Evolutionary conservation across 2,797 vertebrate genomes (phyloP), one percentile per base, ranked within the genome.

Genomic region (Bovichtus diacanthus): DNA sequence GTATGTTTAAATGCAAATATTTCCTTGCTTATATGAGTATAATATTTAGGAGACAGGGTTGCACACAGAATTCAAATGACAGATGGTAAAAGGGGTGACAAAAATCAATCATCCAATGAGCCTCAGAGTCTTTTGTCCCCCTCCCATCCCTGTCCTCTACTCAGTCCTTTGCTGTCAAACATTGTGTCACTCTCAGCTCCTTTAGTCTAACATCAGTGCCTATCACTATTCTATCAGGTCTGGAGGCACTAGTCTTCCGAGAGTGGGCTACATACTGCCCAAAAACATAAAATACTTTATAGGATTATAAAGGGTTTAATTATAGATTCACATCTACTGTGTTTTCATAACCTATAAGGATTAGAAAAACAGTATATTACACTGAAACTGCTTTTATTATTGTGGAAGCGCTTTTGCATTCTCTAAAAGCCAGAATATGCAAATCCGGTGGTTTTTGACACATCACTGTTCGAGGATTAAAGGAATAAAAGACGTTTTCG

Each of bases 21-120:
- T 38, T 59, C 10, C 21, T 21, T 64, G 21, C 3, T 50, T 25
- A 51, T 34, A 11, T 41, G 46, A 76, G 58, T 16, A 39, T 19
- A 0, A 13, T 8, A 38, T 39, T 60, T 29, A 23, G 36, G n/a
- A 46, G 41, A 38, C 43, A 61, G 39, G 23, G 39, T 19, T 29
- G 23, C 4, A 41, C 34, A 55, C 2, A 51, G 38, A 60, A 47
- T 55, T 54, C 6, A 47, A 31, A 46, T 53, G 46, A n/a, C 53
- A 54, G 69, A 34, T 16, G 13, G 27, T 19, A 43, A 29, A 36
- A 15, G 73, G 2, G 23, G 55, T 61, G 76, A 59, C 36, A 60
- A 51, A 69, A 49, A 70, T 73, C 62, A 69, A 71, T 79, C 50
- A 65, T 64, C 13, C 29, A n/a, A 0, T 34, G 49, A 4, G 36